Evolutionary conservation across 2,888 invertebrate genomes (phyloP).

Genomic region (Malthinus flaveolus): DNA sequence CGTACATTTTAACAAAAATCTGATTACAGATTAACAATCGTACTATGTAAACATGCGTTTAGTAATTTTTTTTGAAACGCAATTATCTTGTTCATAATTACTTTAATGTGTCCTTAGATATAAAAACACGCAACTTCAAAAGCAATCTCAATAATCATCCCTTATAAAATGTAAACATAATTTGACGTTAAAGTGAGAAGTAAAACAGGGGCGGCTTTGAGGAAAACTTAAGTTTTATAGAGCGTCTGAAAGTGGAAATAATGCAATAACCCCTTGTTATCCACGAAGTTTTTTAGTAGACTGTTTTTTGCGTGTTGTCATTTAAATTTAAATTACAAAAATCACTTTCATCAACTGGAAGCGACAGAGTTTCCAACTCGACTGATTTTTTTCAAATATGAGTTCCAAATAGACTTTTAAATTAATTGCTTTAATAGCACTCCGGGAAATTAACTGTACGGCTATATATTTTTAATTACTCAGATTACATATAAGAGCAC

Average conservation of each 20-base stretch:
- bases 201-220: background rate
- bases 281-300: too few relatives aligned
- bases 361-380: slow-evolving; percentile 6
- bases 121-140: background rate
- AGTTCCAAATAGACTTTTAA: slow-evolving; percentile 17
- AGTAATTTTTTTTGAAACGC: background rate
- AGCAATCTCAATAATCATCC: slow-evolving; percentile 1
- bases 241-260: too few relatives aligned
- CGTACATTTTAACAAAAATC: background rate
- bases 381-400: slow-evolving; percentile 20
- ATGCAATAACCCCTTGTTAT: too few relatives aligned
- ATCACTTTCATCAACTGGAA: slow-evolving; percentile 20
- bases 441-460: slow-evolving; percentile 31
- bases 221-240: too few relatives aligned
- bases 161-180: background rate
- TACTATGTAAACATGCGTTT: background rate
- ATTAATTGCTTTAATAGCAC: slow-evolving; percentile 34
- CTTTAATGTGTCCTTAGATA: slow-evolving; percentile 3
- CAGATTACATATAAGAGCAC: slow-evolving; percentile 8
- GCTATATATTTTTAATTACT: slow-evolving; percentile 30
- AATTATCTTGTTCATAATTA: background rate
- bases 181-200: background rate
- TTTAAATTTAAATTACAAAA: too few relatives aligned
- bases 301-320: too few relatives aligned
- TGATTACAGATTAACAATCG: background rate